Evolutionary conservation across 2,888 invertebrate genomes (phyloP).

Genomic region (Pocota personata): DNA sequence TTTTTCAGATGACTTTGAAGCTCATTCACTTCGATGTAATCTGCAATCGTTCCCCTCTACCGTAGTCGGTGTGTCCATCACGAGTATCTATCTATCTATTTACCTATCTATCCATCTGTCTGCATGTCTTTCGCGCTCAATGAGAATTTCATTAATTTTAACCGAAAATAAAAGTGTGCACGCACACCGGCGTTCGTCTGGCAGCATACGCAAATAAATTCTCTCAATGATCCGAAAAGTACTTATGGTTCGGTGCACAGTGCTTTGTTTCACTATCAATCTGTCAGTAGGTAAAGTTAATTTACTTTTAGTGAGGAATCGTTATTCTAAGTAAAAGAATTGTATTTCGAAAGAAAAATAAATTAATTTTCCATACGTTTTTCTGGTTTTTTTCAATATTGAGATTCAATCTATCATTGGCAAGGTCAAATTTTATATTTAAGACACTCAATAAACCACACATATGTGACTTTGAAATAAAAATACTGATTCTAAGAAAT

Average conservation of each 20-base stretch:
- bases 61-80: constrained; percentile 1
- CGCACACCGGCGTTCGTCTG: constrained; percentile 23
- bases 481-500: neutral
- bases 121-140: constrained; percentile 65
- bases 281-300: constrained; percentile 61
- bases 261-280: constrained; percentile 58
- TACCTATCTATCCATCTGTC: constrained; percentile 47
- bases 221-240: constrained; percentile 49
- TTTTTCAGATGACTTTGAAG: constrained; percentile 65
- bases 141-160: constrained; percentile 72
- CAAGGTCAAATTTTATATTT: neutral
- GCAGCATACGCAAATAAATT: constrained; percentile 45
- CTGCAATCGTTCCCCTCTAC: constrained; percentile 8
- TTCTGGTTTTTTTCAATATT: neutral
- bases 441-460: neutral
- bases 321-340: constrained; percentile 25
- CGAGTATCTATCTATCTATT: constrained; percentile 30
- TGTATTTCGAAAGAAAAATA: constrained; percentile 1
- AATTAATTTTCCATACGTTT: neutral
- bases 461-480: neutral
- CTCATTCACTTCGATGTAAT: constrained; percentile 53
- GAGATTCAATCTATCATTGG: neutral
- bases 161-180: constrained; percentile 52
- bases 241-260: constrained; percentile 43
- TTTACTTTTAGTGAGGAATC: constrained; percentile 42